Conservation (phyloP, 37 sponge, comb jelly and placozoan species). For the Ephydatia muelleri region DNA sequence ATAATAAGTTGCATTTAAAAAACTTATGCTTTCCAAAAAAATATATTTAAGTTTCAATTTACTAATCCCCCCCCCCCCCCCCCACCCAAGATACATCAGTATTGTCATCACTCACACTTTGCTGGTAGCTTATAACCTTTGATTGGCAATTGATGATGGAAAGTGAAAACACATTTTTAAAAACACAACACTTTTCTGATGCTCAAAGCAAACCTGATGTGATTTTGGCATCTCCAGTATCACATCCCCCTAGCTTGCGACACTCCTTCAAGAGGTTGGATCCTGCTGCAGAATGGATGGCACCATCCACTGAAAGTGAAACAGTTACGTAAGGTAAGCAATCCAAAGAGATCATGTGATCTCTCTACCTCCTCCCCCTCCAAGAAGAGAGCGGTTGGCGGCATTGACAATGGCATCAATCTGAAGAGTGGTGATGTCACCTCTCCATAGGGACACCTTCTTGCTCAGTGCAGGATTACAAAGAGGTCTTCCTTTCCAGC, state of each 20-base stretch:
- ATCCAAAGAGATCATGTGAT: no score
- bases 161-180: background rate
- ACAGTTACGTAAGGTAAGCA: no score
- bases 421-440: slow-evolving; percentile 90
- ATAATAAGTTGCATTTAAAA: no score
- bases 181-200: background rate
- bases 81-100: no score
- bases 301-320: slow-evolving; percentile 77
- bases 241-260: slow-evolving; percentile 62
- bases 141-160: slow-evolving; percentile 2
- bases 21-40: no score
- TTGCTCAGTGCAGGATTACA: slow-evolving; percentile 33
- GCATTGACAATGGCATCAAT: slow-evolving; percentile 98
- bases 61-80: no score
- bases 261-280: slow-evolving; percentile 71
- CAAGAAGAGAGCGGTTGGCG: slow-evolving; percentile 87
- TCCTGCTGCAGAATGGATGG: slow-evolving; percentile 89
- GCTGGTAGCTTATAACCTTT: slow-evolving; percentile 87
- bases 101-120: slow-evolving; percentile 56
- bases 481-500: no score
- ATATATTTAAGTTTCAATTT: no score
- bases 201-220: slow-evolving; percentile 36
- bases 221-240: slow-evolving; percentile 77
- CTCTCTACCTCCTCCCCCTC: slow-evolving; percentile 81
- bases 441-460: slow-evolving; percentile 87